These are phyloP conservation scores for Protodeltote pygarga DNA, from an alignment of 2,888 invertebrate species.

Conservation along the genomic window DNA sequence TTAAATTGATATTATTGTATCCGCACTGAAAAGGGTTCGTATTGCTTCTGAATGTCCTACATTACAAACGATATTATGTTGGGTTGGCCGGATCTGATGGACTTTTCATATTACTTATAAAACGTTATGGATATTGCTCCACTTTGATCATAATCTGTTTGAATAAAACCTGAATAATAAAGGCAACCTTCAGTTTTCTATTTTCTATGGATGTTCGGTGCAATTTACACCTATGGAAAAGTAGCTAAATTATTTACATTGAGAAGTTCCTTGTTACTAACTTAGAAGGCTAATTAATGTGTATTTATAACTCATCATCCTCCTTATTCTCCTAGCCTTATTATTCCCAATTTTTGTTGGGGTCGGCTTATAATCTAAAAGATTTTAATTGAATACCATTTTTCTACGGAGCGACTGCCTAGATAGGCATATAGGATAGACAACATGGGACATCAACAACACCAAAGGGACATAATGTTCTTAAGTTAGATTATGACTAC, in stretches of 20 bases:
- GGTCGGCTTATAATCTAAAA: no score
- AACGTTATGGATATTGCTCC: slow-evolving; percentile 24
- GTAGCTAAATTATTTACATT: slow-evolving; percentile 2
- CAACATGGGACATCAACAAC: no score
- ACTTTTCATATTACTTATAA: slow-evolving; percentile 22
- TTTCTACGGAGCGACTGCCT: no score
- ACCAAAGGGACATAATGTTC: no score
- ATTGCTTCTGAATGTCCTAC: slow-evolving; percentile 29
- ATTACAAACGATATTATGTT: slow-evolving; percentile 6
- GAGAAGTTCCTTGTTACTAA: no score
- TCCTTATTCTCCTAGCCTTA: no score
- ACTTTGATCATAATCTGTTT: slow-evolving; percentile 1
- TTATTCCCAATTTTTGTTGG: no score
- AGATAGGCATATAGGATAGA: no score
- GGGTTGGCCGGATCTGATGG: slow-evolving; percentile 7
- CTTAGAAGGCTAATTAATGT: no score
- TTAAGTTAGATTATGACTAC: no score
- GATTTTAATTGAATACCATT: no score
- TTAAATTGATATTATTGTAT: slow-evolving; percentile 41
- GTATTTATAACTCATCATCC: no score
- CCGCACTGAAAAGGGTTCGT: slow-evolving; percentile 22
- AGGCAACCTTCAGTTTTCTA: neutral
- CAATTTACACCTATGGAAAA: neutral
- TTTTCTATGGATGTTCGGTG: neutral
- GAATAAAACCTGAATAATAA: slow-evolving; percentile 10